Percentiles rank a stretch among this genome's conserved stretches.
Conservation (phyloP, 2,888 invertebrate genomes). For the Monopis laevigella region DNA sequence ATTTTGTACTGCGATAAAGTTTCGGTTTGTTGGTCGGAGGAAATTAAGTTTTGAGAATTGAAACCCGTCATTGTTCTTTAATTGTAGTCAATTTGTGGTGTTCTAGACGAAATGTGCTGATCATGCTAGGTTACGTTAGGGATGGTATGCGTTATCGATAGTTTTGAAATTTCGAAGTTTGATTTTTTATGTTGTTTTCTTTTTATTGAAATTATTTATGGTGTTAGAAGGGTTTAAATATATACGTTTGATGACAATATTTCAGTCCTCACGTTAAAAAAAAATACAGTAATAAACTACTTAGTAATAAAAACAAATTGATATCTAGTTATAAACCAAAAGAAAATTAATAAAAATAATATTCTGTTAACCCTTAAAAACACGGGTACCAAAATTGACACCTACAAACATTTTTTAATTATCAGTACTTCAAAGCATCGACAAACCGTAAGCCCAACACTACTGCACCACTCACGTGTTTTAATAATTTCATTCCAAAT, state of each 20-base stretch:
- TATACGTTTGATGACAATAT: too few species aligned
- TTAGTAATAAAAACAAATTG: too few species aligned
- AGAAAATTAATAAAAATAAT: too few species aligned
- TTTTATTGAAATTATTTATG: not conserved
- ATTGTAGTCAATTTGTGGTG: constrained; percentile 62
- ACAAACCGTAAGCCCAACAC: not conserved
- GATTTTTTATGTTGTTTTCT: not conserved
- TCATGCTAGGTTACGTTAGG: constrained; percentile 44
- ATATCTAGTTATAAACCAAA: too few species aligned
- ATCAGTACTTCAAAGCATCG: not conserved
- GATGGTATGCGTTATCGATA: not conserved
- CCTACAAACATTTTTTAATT: too few species aligned
- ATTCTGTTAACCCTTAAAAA: too few species aligned
- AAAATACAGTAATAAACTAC: too few species aligned
- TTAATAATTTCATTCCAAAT: constrained; percentile 34
- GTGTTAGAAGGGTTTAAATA: too few species aligned
- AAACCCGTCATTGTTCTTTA: constrained; percentile 64
- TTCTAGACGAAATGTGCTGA: constrained; percentile 60
- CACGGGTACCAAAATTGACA: too few species aligned
- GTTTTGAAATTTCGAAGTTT: not conserved
- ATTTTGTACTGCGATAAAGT: constrained; percentile 20
- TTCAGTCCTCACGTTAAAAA: too few species aligned
- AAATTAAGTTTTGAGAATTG: constrained; percentile 65
- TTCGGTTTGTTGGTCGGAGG: constrained; percentile 47
- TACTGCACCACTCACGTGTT: not conserved